Conservation (phyloP, 2,113 vertebrate species). For the Trinectes maculatus region DNA sequence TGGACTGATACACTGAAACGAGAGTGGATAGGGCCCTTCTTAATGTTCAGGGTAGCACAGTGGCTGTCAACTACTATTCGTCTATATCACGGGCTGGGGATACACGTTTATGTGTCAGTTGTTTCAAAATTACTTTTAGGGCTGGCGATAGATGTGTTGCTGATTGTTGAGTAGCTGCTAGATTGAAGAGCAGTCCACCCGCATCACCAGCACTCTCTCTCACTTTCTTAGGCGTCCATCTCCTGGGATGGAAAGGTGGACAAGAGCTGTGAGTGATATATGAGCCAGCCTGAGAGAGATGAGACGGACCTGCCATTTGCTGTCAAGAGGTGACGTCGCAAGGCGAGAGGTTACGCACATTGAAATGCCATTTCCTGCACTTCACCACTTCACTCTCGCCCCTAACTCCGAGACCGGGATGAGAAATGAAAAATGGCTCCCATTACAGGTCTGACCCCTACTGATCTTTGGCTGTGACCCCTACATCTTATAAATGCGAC, state of each 20-base stretch:
- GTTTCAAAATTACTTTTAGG: slow-evolving; percentile 61
- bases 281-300: slow-evolving; percentile 63
- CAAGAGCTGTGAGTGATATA: slow-evolving; percentile 68
- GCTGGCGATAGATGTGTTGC: slow-evolving; percentile 57
- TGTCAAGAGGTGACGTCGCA: slow-evolving; percentile 55
- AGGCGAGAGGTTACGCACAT: slow-evolving; percentile 73
- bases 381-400: slow-evolving; percentile 47
- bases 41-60: slow-evolving; percentile 31
- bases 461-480: slow-evolving; percentile 60
- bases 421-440: slow-evolving; percentile 78
- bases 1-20: slow-evolving; percentile 19
- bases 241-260: slow-evolving; percentile 49
- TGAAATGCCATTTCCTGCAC: slow-evolving; percentile 70
- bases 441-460: slow-evolving; percentile 67
- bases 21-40: slow-evolving; percentile 19
- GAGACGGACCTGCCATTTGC: slow-evolving; percentile 74
- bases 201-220: slow-evolving; percentile 31
- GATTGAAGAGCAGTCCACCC: slow-evolving; percentile 60
- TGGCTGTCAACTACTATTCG: slow-evolving; percentile 38
- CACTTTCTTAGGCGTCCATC: slow-evolving; percentile 36
- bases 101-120: slow-evolving; percentile 37
- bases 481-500: slow-evolving; percentile 59
- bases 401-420: slow-evolving; percentile 14
- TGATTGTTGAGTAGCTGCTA: slow-evolving; percentile 68
- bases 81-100: slow-evolving; percentile 23